These are phyloP conservation scores for Poecilia latipinna DNA, from an alignment of 2,113 vertebrate genomes.

Conservation along the genomic window DNA sequence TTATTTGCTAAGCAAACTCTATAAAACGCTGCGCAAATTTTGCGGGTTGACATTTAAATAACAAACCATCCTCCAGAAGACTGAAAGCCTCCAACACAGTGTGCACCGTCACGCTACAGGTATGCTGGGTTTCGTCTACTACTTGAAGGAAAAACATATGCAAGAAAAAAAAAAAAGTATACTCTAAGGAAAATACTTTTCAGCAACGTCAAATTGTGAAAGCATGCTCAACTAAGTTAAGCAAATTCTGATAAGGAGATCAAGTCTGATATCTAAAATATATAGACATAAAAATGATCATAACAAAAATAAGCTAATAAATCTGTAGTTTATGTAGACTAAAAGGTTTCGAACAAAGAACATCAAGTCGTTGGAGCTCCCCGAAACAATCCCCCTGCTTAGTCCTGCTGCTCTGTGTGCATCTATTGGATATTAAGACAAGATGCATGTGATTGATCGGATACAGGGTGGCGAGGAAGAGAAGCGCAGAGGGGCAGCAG, in stretches of 20 bases:
- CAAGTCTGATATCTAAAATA: not conserved
- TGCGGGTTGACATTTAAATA: not conserved
- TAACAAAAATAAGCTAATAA: not conserved
- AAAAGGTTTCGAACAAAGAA: not conserved
- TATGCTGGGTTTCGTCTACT: not conserved
- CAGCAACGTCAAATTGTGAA: not conserved
- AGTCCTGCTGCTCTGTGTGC: slow-evolving; percentile 55
- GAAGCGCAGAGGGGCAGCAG: not conserved
- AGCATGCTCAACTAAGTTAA: not conserved
- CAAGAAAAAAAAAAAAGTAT: too few relatives aligned
- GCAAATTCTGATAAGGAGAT: not conserved
- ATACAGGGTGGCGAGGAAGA: slow-evolving; percentile 2
- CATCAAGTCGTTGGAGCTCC: not conserved
- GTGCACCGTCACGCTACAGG: not conserved
- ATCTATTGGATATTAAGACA: slow-evolving; percentile 58
- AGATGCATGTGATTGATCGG: slow-evolving; percentile 26
- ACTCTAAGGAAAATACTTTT: not conserved
- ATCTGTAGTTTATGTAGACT: not conserved
- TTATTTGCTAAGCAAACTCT: not conserved
- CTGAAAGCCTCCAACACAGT: not conserved
- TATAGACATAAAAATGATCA: not conserved
- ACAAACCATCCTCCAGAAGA: not conserved
- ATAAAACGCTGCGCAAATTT: not conserved
- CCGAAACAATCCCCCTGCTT: not conserved
- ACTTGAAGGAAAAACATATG: not conserved